Evolutionary conservation across 2,113 vertebrate species (phyloP), one percentile per base, ranked within the genome.

Genomic region (Bucco capensis): DNA sequence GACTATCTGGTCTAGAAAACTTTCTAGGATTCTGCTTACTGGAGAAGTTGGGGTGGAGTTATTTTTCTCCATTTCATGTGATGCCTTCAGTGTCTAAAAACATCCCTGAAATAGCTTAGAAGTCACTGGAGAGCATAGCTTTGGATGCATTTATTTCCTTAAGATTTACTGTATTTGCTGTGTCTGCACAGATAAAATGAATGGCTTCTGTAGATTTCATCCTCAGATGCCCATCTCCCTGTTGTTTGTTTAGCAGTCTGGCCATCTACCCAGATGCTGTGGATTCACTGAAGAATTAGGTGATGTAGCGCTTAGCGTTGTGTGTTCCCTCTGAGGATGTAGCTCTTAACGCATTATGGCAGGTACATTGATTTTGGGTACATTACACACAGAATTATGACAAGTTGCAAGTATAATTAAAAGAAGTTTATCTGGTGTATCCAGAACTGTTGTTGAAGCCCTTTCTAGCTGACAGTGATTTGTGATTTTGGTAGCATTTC

Each of bases 321-420:
- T 30, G 94, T 78, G 44, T 16, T 92, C 81, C 83, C 86, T 88
- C 61, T 50, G 86, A 90, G 64, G 60, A 71, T 91, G 83, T 78
- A 80, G 83, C 51, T 94, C 61, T 37, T 93, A 74, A 83, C 49
- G 65, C 2, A 0, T 51, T 86, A 9, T 53, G 83, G 83, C 89
- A 95, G 75, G 44, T 77, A 86, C 83, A 94, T 78, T 1, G 23
- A 94, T 88, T 93, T 90, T 83, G 61, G 83, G 86, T 78, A 60
- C 30, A 24, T 57, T 90, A 46, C 51, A 42, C 30, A 30, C 47
- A 47, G 24, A 64, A 86, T 83, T 71, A 67, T 94, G 88, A 86
- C 88, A 93, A 83, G 76, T 53, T 65, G 80, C 90, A 86, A 78
- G 73, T 72, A 35, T 71, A 86, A 88, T 90, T 95, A 86, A 80